Evolutionary conservation across 2,888 invertebrate species (phyloP), one percentile per base, ranked within the genome.

Genomic region (Biston stratarius): DNA sequence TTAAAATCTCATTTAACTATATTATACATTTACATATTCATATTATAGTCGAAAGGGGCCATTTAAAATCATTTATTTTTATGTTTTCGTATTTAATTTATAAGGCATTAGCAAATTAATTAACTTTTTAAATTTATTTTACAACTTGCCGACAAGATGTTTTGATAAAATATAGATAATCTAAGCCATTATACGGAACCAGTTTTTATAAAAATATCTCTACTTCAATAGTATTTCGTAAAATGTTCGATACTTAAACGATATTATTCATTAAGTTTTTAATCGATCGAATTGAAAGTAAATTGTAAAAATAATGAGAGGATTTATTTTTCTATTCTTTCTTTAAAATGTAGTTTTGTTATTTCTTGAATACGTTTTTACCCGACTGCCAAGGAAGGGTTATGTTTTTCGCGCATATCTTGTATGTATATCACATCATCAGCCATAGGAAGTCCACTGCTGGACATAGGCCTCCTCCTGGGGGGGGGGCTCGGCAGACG

Each of bases 71-170:
- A 55, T 65, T 65, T 61, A 65, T 60, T 64, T 64, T 60, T 38
- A 58, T 52, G 52, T 61, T 56, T 61, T 34, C 42, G 24, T 51
- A 53, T 67, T 56, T 63, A 67, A 67, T 67, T 67, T 67, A 67
- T 34, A 40, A 10, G 34, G 49, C 60, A 63, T 67, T 67, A 63
- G 67, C 63, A 63, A 67, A 67, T 67, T 67, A 63, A 67, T 67
- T 63, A 63, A 59, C 44, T 47, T 62, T 68, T 63, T 33, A 60
- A 63, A 59, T 63, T 55, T 61, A 64, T 69, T 61, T 44, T 45
- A 61, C 44, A 8, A 61, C 57, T 61, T 52, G 58, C 61, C 58
- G 61, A 52, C 61, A 53, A 57, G 57, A 61, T 68, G 68, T 58
- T 69, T 55, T 45, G 67, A 64, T 70, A 64, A 64, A 24, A 66